Conservation (phyloP, 2,888 invertebrate species). For the Volucella inflata region DNA sequence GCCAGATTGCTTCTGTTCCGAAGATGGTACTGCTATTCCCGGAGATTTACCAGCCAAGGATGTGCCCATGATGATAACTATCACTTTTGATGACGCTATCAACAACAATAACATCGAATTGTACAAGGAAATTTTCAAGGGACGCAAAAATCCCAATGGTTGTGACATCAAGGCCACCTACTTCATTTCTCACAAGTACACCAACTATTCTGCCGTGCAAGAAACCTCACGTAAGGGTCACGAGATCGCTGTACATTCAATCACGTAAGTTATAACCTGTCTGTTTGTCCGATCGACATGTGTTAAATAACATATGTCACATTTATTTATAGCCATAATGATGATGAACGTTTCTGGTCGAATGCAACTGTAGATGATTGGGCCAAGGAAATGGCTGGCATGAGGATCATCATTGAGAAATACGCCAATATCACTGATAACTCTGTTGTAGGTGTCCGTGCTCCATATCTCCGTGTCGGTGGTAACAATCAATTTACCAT, state of each 20-base stretch:
- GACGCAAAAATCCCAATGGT: constrained; percentile 95
- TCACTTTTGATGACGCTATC: constrained; percentile 97
- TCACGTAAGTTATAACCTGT: constrained; percentile 89
- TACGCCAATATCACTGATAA: constrained; percentile 95
- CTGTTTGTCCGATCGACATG: constrained; percentile 19
- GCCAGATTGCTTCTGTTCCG: constrained; percentile 97
- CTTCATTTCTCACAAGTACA: constrained; percentile 96
- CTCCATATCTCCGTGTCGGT: constrained; percentile 95
- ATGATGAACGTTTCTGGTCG: constrained; percentile 96
- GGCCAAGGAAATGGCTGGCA: constrained; percentile 98
- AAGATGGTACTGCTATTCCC: constrained; percentile 94
- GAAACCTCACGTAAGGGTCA: constrained; percentile 96
- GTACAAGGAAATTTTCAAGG: constrained; percentile 96
- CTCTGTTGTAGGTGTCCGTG: constrained; percentile 95
- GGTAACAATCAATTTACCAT: constrained; percentile 98
- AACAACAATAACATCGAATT: constrained; percentile 97
- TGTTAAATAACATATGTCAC: constrained; percentile 12
- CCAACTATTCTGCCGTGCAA: constrained; percentile 96
- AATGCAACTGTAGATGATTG: constrained; percentile 96
- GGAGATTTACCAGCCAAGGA: constrained; percentile 92
- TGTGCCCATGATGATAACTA: constrained; percentile 96
- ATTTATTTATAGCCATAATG: constrained; percentile 89
- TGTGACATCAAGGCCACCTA: constrained; percentile 96
- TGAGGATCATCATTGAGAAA: constrained; percentile 95
- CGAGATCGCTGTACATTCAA: constrained; percentile 96